phyloP scores from a whole-genome alignment of 2,113 vertebrate genomes.

The Etheostoma spectabile region DNA sequence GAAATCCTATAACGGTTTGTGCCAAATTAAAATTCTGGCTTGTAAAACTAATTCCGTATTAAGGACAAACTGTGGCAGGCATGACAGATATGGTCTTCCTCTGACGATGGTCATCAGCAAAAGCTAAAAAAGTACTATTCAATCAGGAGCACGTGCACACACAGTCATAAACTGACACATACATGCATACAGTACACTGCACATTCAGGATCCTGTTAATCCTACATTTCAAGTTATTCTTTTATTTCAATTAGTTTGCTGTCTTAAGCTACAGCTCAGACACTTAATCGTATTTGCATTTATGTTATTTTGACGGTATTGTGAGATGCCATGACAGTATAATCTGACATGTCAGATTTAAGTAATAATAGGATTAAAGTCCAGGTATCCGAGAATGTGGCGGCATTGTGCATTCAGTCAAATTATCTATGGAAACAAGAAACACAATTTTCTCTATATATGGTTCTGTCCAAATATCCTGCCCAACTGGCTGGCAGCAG shows the following conservation, averaged over 20 bases:
- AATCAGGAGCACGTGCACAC: background rate
- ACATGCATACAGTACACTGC: background rate
- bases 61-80: conserved; percentile 6
- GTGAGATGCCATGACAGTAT: conserved; percentile 26
- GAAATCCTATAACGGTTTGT: conserved; percentile 8
- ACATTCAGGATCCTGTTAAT: background rate
- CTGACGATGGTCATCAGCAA: conserved; percentile 13
- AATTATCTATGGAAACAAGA: background rate
- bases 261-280: conserved; percentile 12
- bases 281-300: background rate
- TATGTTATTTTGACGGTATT: conserved; percentile 24
- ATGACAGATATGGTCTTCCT: conserved; percentile 10
- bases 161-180: background rate
- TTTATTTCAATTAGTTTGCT: conserved; percentile 23
- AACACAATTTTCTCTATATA: background rate
- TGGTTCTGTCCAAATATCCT: background rate
- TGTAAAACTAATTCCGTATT: conserved; percentile 1
- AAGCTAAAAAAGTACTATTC: background rate
- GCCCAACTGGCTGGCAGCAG: background rate
- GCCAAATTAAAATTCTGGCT: background rate
- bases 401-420: background rate
- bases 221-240: background rate
- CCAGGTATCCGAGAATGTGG: conserved; percentile 19
- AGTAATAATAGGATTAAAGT: conserved; percentile 40
- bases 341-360: conserved; percentile 47